Evolutionary conservation across 2,888 invertebrate genomes (phyloP), one percentile per base, ranked within the genome.

Genomic region (Corbicula japonica): DNA sequence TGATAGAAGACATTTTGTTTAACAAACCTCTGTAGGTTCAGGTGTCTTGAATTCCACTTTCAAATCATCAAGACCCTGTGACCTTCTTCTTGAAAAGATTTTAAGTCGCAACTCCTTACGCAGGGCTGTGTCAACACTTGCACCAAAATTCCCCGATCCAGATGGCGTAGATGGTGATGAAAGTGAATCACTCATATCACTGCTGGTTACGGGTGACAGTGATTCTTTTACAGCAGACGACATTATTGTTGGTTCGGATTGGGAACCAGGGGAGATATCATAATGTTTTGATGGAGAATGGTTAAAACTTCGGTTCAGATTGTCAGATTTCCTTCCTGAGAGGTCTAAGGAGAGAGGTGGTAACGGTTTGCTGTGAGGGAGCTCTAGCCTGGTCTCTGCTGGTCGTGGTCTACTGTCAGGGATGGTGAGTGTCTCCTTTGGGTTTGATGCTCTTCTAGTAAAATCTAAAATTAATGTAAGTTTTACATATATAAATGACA

Each of bases 31-130:
- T 18, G 80, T 70, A 1, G 69, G 77, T 34, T 83, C 83, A 4
- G 83, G 83, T 18, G 71, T 34, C 62, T 83, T 83, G 26, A 83
- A 83, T 30, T 83, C 83, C 8, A 83, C 80, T 21, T 65, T 83
- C 54, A 83, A 44, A 8, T 83, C 83, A 32, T 83, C 83, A 0
- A 83, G 61, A 4, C 83, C 83, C 35, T 83, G 83, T 58, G 80
- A 83, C 30, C 76, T 44, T 54, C 83, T 61, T 44, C 83, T 54
- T 32, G 83, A 71, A 26, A 76, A 83, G 10, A 83, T 83, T 50
- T 83, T 83, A 21, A 65, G 46, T 1, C 83, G 58, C 35, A 83
- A 61, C 56, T 83, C 83, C 38, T 80, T 52, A 50, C 83, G 60
- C 28, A 83, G 35, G 0, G 66, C 23, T n/a, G n/a, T n/a, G 28